Base-by-base conservation (phyloP, 2,888 invertebrate species). In the Cancer borealis region DNA sequence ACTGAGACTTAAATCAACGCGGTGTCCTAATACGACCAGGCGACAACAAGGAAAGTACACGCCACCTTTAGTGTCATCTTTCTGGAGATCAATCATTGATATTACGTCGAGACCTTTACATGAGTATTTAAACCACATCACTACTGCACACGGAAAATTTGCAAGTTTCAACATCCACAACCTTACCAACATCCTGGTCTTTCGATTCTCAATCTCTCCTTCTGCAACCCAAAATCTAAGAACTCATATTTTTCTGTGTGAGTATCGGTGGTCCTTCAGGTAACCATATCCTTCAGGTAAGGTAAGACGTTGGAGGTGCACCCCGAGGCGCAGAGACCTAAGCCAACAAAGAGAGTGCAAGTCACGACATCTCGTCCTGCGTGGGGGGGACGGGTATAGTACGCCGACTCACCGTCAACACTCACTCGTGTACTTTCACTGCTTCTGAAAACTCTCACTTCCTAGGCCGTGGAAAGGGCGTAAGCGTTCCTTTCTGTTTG, bases 401-500 rank as follows among this genome's bases (percentile, higher is more conserved):
- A 91, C 66, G 73, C 91, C 91, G 66, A 66, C 73, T 60, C 91
- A 66, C n/a, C 91, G 91, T 91, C 91, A 91, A 91, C 91, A 66
- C 66, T 21, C 17, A 91, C 84, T 84, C 39, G 84, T n/a, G 66
- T 91, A 91, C 91, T 91, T 91, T 91, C 91, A 91, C 91, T 91
- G 45, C 91, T 66, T 91, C 91, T 45, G 91, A 73, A 45, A 91
- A 91, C 91, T 60, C 66, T 60, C 66, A 45, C 91, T 66, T 17
- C 17, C 66, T 21, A 21, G 39, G 66, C 91, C 47, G 17, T 21
- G 45, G n/a, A 49, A 49, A 17, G 84, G 84, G 84, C 84, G 39
- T 84, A 39, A 39, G 84, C 84, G 84, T 39, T 14, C 84, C 84
- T 26, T 39, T 84, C 84, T 84, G 84, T 84, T 84, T 84, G 84